Evolutionary conservation across 2,797 vertebrate species (phyloP).

Genomic region (Sitta carolinensis): DNA sequence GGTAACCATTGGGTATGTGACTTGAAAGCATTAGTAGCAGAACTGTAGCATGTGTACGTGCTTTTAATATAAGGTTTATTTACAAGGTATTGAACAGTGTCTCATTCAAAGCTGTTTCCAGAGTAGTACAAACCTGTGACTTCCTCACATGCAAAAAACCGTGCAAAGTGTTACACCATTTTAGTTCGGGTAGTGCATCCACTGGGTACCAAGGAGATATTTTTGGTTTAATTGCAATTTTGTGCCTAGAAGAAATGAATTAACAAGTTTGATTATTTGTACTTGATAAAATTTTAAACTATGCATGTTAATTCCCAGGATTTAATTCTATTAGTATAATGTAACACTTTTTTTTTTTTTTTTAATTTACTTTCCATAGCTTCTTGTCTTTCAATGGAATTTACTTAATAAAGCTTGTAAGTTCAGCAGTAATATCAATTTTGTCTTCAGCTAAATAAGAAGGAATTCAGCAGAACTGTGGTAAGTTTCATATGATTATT

Average conservation of each 20-base stretch:
- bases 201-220: neutral
- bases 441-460: conserved; percentile 20
- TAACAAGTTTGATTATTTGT: conserved; percentile 1
- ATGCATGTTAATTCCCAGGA: neutral
- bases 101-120: neutral
- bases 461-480: neutral
- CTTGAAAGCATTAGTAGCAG: neutral
- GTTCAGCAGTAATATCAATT: neutral
- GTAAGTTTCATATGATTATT: neutral
- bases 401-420: conserved; percentile 22
- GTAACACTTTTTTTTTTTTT: neutral
- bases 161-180: neutral
- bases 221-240: neutral
- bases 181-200: neutral
- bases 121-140: neutral
- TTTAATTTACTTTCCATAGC: neutral
- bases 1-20: neutral
- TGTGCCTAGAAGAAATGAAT: neutral
- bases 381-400: conserved; percentile 34
- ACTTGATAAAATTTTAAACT: conserved; percentile 26
- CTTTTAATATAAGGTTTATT: neutral
- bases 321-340: conserved; percentile 30
- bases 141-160: neutral
- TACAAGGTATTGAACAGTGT: neutral
- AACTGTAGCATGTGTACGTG: neutral